Conservation (phyloP, 2,113 vertebrate species). For the Nothocercus nigrocapillus region DNA sequence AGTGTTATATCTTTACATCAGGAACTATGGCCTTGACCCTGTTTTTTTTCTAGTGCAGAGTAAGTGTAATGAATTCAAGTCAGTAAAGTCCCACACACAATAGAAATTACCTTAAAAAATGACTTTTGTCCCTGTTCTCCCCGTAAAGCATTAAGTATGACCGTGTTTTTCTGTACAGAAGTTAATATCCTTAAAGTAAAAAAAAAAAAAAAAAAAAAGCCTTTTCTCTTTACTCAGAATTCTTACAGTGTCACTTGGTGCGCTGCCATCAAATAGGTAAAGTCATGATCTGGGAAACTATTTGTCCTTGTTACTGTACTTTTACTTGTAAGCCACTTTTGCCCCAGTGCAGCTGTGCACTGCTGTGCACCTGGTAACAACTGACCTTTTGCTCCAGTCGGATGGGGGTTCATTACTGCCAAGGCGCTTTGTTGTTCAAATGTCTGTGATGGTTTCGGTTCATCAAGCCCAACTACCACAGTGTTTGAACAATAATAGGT, state of each 20-base stretch:
- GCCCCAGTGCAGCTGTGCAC: background rate
- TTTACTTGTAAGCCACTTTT: background rate
- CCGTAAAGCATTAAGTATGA: background rate
- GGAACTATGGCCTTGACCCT: background rate
- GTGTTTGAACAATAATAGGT: background rate
- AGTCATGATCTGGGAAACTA: background rate
- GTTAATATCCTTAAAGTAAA: background rate
- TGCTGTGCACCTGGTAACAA: background rate
- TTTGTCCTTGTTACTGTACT: background rate
- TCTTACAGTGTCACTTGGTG: background rate
- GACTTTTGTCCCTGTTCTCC: background rate
- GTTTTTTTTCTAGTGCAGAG: background rate
- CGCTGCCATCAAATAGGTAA: background rate
- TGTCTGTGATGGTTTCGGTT: slow-evolving; percentile 15
- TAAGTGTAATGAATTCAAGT: background rate
- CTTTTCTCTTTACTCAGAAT: background rate
- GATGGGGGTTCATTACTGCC: background rate
- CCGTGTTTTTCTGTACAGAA: background rate
- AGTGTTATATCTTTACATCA: background rate
- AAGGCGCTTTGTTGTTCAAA: background rate
- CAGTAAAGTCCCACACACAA: background rate
- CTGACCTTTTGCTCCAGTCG: background rate
- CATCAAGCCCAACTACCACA: background rate
- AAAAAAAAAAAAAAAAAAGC: background rate
- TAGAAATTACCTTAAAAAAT: background rate